Evolutionary conservation across 2,113 vertebrate genomes (phyloP).

Genomic region (Copsychus sechellarum): DNA sequence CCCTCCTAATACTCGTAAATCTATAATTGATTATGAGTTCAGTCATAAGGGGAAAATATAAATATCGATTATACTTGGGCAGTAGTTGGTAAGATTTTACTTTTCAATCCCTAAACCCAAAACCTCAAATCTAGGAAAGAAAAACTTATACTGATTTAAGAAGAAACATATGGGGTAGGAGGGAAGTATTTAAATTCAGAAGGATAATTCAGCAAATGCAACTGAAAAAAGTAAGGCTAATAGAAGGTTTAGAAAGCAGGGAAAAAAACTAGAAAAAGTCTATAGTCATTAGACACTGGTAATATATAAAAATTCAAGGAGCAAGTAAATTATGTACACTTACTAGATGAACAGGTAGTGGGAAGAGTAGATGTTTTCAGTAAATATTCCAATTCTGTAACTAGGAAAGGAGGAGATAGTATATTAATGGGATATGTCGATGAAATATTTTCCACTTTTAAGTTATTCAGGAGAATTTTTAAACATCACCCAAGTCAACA

Average conservation of each 20-base stretch:
- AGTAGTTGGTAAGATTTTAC: conserved; percentile 17
- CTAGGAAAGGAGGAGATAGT: not conserved
- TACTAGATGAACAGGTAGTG: not conserved
- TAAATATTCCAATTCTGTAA: not conserved
- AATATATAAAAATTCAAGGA: not conserved
- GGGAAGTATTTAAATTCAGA: not conserved
- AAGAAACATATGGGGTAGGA: not conserved
- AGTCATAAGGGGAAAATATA: conserved; percentile 10
- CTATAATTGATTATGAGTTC: conserved; percentile 10
- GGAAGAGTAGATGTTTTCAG: not conserved
- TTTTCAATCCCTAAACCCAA: not conserved
- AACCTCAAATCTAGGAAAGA: not conserved
- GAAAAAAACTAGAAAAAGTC: not conserved
- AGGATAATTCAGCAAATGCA: not conserved
- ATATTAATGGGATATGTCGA: not conserved
- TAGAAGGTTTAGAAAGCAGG: not conserved
- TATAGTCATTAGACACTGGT: not conserved
- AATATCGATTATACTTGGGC: conserved; percentile 12
- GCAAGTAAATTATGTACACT: not conserved
- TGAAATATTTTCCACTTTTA: not conserved
- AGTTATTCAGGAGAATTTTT: not conserved
- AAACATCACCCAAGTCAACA: not conserved
- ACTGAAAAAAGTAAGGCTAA: not conserved
- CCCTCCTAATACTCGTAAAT: not conserved
- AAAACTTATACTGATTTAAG: not conserved